A percentile compares a stretch with the other conserved stretches of the same genome.
These are phyloP conservation scores for Hemicentrotus pulcherrimus DNA, from an alignment of 35 echinoderm and acorn worm species.

Conservation along the genomic window DNA sequence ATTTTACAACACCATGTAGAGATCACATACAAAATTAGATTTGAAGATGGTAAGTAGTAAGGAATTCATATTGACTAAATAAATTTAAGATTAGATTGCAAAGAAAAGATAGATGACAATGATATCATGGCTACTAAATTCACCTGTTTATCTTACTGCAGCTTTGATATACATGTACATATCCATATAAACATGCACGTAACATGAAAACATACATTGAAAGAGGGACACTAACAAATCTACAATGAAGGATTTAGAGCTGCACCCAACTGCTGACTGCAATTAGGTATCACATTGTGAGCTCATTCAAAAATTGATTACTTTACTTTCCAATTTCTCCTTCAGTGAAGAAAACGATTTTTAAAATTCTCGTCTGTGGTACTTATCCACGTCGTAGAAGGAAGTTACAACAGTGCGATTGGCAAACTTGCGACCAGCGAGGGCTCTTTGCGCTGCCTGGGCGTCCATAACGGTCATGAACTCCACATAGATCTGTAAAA, in stretches of 20 bases:
- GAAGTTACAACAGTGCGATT: conserved; percentile 92
- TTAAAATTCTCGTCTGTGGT: conserved; percentile 91
- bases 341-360: not conserved
- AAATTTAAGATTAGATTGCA: not conserved
- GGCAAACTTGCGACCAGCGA: conserved; percentile 95
- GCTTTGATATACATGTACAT: not conserved
- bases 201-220: not conserved
- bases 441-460: conserved; percentile 83
- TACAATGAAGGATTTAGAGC: too few species aligned
- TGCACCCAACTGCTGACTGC: too few species aligned
- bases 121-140: not conserved
- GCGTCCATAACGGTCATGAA: conserved; percentile 82
- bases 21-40: not conserved
- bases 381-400: conserved; percentile 83
- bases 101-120: not conserved
- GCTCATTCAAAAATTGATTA: not conserved
- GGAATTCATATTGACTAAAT: not conserved
- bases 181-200: not conserved
- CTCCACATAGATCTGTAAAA: conserved; percentile 89
- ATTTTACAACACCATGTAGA: not conserved
- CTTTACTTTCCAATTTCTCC: not conserved
- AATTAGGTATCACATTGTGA: not conserved
- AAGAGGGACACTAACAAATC: too few species aligned
- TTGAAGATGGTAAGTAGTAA: not conserved
- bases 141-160: not conserved